These are phyloP conservation scores for Phymatocera aterrima DNA, from an alignment of 2,888 invertebrate species.

Conservation along the genomic window DNA sequence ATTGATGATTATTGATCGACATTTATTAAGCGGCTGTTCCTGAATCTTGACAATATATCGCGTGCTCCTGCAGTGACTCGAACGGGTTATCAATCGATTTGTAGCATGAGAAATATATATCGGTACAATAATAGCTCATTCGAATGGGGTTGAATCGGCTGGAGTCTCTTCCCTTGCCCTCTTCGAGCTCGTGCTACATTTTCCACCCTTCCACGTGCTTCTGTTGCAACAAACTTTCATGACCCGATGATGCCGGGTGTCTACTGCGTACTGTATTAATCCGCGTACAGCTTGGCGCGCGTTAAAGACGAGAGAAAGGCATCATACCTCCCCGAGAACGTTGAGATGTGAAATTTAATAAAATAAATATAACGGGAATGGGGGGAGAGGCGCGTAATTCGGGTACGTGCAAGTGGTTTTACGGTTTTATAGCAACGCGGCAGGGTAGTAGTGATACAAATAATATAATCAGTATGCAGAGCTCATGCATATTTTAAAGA, in stretches of 20 bases:
- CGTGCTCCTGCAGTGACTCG: conserved; percentile 4
- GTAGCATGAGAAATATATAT: conserved; percentile 16
- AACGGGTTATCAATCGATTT: conserved; percentile 42
- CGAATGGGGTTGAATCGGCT: background rate
- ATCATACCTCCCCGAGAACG: background rate
- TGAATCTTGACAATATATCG: conserved; percentile 34
- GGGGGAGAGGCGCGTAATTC: conserved; percentile 47
- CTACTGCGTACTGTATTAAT: background rate
- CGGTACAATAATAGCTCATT: background rate
- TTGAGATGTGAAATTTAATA: conserved; percentile 20
- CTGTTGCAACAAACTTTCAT: background rate
- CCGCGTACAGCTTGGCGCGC: background rate
- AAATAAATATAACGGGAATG: conserved; percentile 26
- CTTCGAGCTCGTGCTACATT: background rate
- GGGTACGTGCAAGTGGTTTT: conserved; percentile 45
- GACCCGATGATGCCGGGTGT: background rate
- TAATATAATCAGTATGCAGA: conserved; percentile 73
- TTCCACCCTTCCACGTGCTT: background rate
- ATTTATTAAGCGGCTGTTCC: conserved; percentile 43
- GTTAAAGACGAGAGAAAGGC: background rate
- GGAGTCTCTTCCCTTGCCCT: background rate
- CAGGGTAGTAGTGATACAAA: conserved; percentile 70
- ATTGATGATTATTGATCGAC: conserved; percentile 50
- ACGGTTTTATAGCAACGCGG: conserved; percentile 48
- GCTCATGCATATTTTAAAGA: conserved; percentile 72